Evolutionary conservation across 37 sponge, comb jelly and placozoan species (phyloP), one percentile per base, ranked within the genome.

Genomic region (Halichondria panicea): DNA sequence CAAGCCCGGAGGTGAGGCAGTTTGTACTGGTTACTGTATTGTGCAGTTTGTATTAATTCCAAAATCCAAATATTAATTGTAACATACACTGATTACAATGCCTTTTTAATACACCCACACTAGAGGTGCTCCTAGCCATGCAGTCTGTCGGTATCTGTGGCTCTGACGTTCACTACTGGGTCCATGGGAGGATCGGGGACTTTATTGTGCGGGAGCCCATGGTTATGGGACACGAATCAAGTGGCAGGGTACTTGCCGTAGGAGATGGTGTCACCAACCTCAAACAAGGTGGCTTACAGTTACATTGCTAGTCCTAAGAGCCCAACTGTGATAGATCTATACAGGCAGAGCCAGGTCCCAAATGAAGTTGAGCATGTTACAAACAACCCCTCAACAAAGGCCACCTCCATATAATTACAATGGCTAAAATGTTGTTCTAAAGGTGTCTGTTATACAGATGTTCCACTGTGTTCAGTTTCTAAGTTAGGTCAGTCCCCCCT

Each of bases 121-220:
- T 65, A 89, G 92, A 93, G 81, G 98, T 93, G 54, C 81, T 88
- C 32, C 70, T 97, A 0, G 71, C 76, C 9, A 88, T 97, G 86
- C 81, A 80, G 53, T 91, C 92, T 22, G 98, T 97, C n/a, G 98
- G 98, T 9, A 97, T 97, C 21, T 97, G 98, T 81, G 94, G 94
- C 13, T 88, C 92, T 39, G 98, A 97, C 56, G 98, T 97, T 4
- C 98, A 97, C 87, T 97, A 93, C 73, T 97, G 92, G 92, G 68
- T 70, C 24, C 28, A 76, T 52, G 98, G 98, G 0, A 73, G 81
- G 46, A 93, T 93, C 37, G 98, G 98, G n/a, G 98, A 97, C 87
- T 97, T 91, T 70, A 66, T 97, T 24, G 88, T 97, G 52, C 82
- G 64, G 38, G 76, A 70, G 27, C 94, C 98, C 34, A 91, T 93